phyloP scores from a whole-genome alignment of 2,888 invertebrate genomes.

The Agrotis exclamationis region DNA sequence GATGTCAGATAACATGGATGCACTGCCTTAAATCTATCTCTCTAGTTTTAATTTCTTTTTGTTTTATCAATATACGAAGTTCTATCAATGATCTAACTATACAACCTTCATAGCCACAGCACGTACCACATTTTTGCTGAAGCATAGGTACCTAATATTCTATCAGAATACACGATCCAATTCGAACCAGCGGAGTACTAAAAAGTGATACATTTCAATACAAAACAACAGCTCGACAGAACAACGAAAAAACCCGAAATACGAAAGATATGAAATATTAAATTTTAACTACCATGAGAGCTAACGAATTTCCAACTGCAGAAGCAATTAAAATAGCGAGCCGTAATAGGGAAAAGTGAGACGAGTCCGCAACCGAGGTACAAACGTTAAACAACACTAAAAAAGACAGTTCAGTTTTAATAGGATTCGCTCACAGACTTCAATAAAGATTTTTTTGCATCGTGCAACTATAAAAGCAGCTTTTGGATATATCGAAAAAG shows the following conservation, averaged over 20 bases:
- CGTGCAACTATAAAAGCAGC: slow-evolving; percentile 1
- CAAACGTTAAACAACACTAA: slow-evolving; percentile 54
- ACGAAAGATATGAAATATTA: slow-evolving; percentile 65
- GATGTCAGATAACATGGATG: no score
- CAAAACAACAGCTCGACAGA: slow-evolving; percentile 31
- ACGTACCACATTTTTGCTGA: slow-evolving; percentile 11
- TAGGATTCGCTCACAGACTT: slow-evolving; percentile 23
- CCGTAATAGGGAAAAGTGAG: slow-evolving; percentile 58
- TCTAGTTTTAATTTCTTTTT: no score
- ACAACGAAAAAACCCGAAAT: slow-evolving; percentile 36
- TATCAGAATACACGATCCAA: slow-evolving; percentile 27
- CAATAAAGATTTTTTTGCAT: slow-evolving; percentile 8
- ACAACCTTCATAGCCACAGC: background rate
- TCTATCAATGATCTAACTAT: no score
- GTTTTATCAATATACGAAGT: no score
- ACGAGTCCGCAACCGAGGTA: slow-evolving; percentile 49
- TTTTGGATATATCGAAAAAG: background rate
- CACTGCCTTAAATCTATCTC: no score
- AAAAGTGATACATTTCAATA: slow-evolving; percentile 42
- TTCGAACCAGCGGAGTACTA: slow-evolving; percentile 17
- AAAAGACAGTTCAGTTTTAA: slow-evolving; percentile 54
- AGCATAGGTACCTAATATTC: slow-evolving; percentile 5
- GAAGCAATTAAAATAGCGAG: slow-evolving; percentile 68
- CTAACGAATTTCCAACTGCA: slow-evolving; percentile 64
- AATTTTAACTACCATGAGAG: slow-evolving; percentile 66